Conservation (phyloP, 2,113 vertebrate species). For the Lichenostomus cassidix region DNA sequence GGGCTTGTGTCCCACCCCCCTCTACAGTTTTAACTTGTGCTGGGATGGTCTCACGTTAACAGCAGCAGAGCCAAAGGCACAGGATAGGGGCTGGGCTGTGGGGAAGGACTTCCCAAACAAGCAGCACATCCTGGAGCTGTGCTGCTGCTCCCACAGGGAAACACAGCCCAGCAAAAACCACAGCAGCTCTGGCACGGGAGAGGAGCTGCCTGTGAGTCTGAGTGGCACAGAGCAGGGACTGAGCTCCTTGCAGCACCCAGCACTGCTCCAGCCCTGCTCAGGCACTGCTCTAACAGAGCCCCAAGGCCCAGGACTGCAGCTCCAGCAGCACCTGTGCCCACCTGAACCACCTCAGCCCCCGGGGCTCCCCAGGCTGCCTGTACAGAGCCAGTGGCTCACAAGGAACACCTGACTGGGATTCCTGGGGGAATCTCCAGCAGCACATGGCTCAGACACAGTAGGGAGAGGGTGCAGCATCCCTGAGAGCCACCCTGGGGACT, state of each 20-base stretch:
- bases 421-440: not conserved
- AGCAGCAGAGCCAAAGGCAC: not conserved
- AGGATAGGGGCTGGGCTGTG: not conserved
- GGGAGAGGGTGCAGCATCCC: not conserved
- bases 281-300: rapidly evolving
- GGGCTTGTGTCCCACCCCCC: too few species aligned
- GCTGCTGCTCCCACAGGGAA: not conserved
- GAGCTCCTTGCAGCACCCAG: not conserved
- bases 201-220: not conserved
- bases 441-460: rapidly evolving
- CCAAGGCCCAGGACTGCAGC: not conserved
- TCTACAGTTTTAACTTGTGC: not conserved
- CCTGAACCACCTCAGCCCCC: not conserved
- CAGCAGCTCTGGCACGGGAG: not conserved
- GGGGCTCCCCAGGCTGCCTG: rapidly evolving
- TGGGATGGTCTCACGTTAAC: rapidly evolving
- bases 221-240: rapidly evolving
- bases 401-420: not conserved
- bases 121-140: not conserved
- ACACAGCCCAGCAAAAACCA: not conserved
- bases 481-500: not conserved
- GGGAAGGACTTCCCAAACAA: not conserved
- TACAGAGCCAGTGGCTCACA: too few species aligned
- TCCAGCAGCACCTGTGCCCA: rapidly evolving
- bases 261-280: not conserved